Evolutionary conservation across 2,888 invertebrate genomes (phyloP).

Genomic region (Chromoteleia sp.): DNA sequence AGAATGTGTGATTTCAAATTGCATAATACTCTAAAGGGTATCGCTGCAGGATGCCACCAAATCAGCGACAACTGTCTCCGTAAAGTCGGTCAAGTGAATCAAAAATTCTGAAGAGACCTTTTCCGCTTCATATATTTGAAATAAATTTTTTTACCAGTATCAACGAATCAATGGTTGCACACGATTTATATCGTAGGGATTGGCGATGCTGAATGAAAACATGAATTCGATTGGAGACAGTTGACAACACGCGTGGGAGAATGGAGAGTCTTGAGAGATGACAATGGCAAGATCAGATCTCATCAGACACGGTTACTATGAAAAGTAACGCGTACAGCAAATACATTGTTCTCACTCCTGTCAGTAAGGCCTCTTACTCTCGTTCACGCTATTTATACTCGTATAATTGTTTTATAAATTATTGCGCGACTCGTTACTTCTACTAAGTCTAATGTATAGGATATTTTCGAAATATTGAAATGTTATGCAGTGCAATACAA

Average conservation of each 20-base stretch:
- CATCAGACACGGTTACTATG: slow-evolving; percentile 62
- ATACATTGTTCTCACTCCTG: slow-evolving; percentile 50
- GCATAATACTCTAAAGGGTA: slow-evolving; percentile 63
- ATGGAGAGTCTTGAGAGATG: slow-evolving; percentile 74
- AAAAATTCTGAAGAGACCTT: slow-evolving; percentile 68
- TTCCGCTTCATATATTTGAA: slow-evolving; percentile 71
- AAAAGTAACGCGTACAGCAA: slow-evolving; percentile 56
- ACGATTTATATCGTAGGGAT: slow-evolving; percentile 67
- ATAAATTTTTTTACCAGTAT: slow-evolving; percentile 69
- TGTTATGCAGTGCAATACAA: no score
- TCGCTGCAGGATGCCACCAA: slow-evolving; percentile 71
- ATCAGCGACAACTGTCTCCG: slow-evolving; percentile 73
- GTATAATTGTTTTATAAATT: slow-evolving; percentile 11
- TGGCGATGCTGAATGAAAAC: slow-evolving; percentile 63
- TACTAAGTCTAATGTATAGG: no score
- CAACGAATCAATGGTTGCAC: slow-evolving; percentile 69
- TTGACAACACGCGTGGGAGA: slow-evolving; percentile 80
- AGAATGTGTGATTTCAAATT: slow-evolving; percentile 51
- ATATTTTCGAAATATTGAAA: no score
- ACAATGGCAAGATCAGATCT: slow-evolving; percentile 72
- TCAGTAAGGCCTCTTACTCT: slow-evolving; percentile 29
- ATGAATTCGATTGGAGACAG: slow-evolving; percentile 70
- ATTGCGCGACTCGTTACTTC: no score
- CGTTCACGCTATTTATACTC: slow-evolving; percentile 17
- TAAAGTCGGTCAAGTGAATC: slow-evolving; percentile 81